A percentile compares a stretch with the other conserved stretches of the same genome.
These are phyloP conservation scores for Dissostichus mawsoni DNA, from an alignment of 2,113 vertebrate species.

Conservation along the genomic window DNA sequence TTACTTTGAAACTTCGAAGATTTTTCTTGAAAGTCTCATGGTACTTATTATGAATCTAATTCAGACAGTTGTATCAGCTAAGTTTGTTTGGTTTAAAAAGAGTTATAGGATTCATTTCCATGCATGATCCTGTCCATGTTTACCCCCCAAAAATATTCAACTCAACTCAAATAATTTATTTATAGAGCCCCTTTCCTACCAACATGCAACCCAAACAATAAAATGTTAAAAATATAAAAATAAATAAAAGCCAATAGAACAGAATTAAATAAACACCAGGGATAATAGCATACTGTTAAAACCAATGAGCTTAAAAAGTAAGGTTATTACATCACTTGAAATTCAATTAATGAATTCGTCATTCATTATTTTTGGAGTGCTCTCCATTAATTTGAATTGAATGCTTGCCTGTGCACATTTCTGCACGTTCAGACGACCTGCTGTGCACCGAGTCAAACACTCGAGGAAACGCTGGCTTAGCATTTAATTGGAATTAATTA, in stretches of 20 bases:
- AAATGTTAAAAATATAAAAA: too few species aligned
- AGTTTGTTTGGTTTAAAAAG: background rate
- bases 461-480: background rate
- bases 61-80: background rate
- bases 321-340: too few species aligned
- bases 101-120: background rate
- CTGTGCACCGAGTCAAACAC: slow-evolving; percentile 8
- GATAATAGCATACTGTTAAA: too few species aligned
- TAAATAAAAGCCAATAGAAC: too few species aligned
- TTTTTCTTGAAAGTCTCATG: background rate
- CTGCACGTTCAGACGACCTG: slow-evolving; percentile 15
- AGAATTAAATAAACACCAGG: too few species aligned
- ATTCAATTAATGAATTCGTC: background rate
- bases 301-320: too few species aligned
- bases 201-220: too few species aligned
- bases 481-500: slow-evolving; percentile 23
- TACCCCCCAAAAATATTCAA: slow-evolving; percentile 1
- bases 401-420: slow-evolving; percentile 25
- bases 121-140: background rate
- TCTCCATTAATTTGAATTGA: background rate
- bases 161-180: too few species aligned
- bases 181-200: too few species aligned
- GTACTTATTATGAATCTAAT: background rate
- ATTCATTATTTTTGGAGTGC: background rate
- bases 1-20: background rate